These are phyloP conservation scores for Cotesia chilonis DNA, from an alignment of 1,140 invertebrate genomes.

Conservation along the genomic window DNA sequence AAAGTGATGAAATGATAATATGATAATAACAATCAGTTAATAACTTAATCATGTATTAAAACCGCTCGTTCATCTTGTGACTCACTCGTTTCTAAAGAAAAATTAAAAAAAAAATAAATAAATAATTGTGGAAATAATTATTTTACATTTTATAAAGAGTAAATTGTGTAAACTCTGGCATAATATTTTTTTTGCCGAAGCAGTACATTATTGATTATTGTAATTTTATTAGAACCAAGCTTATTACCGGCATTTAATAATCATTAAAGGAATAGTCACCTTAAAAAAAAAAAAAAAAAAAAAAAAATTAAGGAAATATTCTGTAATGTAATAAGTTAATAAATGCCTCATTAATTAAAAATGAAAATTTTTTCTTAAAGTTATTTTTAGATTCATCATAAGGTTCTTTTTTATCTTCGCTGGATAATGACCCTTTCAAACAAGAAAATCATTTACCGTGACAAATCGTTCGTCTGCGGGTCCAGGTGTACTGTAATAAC, in stretches of 20 bases:
- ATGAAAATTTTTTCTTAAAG: slow-evolving; percentile 9
- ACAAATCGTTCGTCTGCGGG: slow-evolving; percentile 44
- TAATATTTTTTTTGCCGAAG: slow-evolving; percentile 22
- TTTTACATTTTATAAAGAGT: slow-evolving; percentile 29
- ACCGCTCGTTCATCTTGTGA: slow-evolving; percentile 19
- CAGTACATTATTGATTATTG: slow-evolving; percentile 38
- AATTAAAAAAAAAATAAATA: not conserved
- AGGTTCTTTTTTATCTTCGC: slow-evolving; percentile 6
- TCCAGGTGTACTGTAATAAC: slow-evolving; percentile 42
- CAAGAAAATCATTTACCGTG: slow-evolving; percentile 32
- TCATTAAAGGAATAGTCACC: slow-evolving; percentile 40
- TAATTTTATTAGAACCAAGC: slow-evolving; percentile 54
- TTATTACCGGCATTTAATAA: slow-evolving; percentile 52
- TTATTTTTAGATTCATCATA: not conserved
- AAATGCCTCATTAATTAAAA: slow-evolving; percentile 48
- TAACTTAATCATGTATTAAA: not conserved
- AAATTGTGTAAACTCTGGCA: slow-evolving; percentile 23
- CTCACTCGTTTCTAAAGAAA: not conserved
- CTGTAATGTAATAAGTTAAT: slow-evolving; percentile 57
- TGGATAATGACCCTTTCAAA: slow-evolving; percentile 20
- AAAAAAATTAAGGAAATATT: slow-evolving; percentile 43
- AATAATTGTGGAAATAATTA: not conserved
- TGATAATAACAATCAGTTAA: slow-evolving; percentile 3
- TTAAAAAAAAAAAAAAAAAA: slow-evolving; percentile 41
- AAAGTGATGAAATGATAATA: not conserved